Base-by-base conservation (phyloP, 2,113 vertebrate genomes). In the Micromys minutus region DNA sequence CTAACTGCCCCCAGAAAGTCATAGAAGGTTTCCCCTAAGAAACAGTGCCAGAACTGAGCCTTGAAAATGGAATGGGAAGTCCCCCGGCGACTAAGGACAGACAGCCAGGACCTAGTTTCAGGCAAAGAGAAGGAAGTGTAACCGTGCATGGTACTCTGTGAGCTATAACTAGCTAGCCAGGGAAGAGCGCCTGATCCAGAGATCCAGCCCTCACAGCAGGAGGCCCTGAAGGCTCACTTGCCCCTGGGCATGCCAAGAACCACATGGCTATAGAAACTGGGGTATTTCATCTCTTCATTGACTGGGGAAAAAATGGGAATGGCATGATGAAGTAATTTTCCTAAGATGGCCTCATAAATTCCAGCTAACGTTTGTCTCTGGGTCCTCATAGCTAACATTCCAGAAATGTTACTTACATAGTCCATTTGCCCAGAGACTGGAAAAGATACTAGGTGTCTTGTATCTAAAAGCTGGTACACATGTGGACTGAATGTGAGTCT, bases 301-400 rank as follows among this genome's bases (percentile, higher is more conserved):
- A 93, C 22, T 65, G 13, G 67, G 94, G 61, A 57, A 85, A 84
- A 85, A 84, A 83, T 57, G 36, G 87, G 3, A 16, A 50, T 72
- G 9, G 29, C 52, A n/a, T 31, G 34, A 67, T 59, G 22, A 45
- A 63, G 26, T 57, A 1, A 45, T 29, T 72, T 94, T 93, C 42
- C 80, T 50, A 84, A 85, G 31, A 87, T 72, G 42, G 80, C 36
- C 74, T 92, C 89, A 81, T 90, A 75, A 84, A 71, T 90, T 93
- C 57, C 69, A 85, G 63, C 69, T 84, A 80, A 61, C 21, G 67
- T 94, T 94, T 75, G 83, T 57, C 91, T 84, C 85, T 87, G 89
- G 69, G 88, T 94, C 69, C 50, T 91, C 84, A 31, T 86, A 91
- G 89, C 72, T 86, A 67, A 52, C 77, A 84, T 94, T 95, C 93